phyloP scores from a whole-genome alignment of 2,113 vertebrate species.

The Psilopogon haemacephalus region DNA sequence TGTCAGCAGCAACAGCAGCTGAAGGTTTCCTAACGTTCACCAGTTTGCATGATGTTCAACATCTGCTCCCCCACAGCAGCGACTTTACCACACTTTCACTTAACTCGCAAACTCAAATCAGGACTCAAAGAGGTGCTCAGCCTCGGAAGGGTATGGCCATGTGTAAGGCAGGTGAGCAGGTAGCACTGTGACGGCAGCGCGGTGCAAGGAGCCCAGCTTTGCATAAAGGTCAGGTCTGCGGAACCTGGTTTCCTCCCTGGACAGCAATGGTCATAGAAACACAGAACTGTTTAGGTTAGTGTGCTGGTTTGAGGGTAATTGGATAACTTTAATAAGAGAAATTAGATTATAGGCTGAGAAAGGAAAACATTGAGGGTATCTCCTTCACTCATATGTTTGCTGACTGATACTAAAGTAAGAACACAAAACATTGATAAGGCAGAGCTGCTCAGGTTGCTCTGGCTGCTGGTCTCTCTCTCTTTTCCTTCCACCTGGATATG shows the following conservation, averaged over 20 bases:
- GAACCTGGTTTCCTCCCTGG: background rate
- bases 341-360: too few species aligned
- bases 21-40: slow-evolving; percentile 55
- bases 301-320: too few species aligned
- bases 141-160: background rate
- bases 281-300: too few species aligned
- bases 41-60: slow-evolving; percentile 73
- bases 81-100: slow-evolving; percentile 37
- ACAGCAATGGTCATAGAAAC: fast-evolving
- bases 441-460: too few species aligned
- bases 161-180: slow-evolving; percentile 1
- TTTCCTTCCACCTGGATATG: too few species aligned
- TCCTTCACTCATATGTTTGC: too few species aligned
- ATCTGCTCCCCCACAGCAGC: slow-evolving; percentile 67
- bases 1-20: slow-evolving; percentile 59
- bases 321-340: too few species aligned
- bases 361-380: too few species aligned
- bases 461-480: too few species aligned
- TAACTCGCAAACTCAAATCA: slow-evolving; percentile 33
- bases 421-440: too few species aligned
- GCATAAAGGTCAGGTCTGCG: background rate
- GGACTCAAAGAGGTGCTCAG: background rate
- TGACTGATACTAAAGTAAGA: too few species aligned
- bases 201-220: background rate
- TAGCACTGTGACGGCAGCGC: background rate